These are phyloP conservation scores for Lasioglossum pauxillum DNA, from an alignment of 2,888 invertebrate genomes.

Conservation along the genomic window DNA sequence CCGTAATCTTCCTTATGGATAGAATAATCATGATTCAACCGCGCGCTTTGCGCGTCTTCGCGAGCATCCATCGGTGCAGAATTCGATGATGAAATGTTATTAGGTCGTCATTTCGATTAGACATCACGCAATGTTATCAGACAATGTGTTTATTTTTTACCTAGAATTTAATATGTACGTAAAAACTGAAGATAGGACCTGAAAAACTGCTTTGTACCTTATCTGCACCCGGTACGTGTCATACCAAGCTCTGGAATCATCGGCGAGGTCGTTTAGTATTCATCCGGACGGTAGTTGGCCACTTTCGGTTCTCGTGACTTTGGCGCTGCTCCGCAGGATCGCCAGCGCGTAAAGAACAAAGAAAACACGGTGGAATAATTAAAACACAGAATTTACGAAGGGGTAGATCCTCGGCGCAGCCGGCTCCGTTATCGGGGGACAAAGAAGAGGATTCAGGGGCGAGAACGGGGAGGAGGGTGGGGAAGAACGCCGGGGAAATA, in stretches of 20 bases:
- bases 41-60: not conserved
- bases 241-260: not conserved
- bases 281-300: not conserved
- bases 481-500: constrained; percentile 39
- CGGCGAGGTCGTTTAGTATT: not conserved
- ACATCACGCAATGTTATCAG: no score
- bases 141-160: no score
- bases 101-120: not conserved
- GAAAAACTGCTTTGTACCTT: no score
- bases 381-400: constrained; percentile 77
- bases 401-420: constrained; percentile 24
- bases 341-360: constrained; percentile 44
- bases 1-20: not conserved
- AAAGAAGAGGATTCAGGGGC: constrained; percentile 38
- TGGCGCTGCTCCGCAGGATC: constrained; percentile 5
- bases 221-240: not conserved
- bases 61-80: not conserved
- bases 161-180: no score
- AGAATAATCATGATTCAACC: not conserved
- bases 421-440: constrained; percentile 42
- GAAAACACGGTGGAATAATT: constrained; percentile 73
- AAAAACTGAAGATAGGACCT: no score
- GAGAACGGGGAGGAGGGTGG: constrained; percentile 20
- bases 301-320: constrained; percentile 5
- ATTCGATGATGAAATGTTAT: not conserved